Evolutionary conservation across 2,113 vertebrate genomes (phyloP).

Genomic region (Gobius niger): DNA sequence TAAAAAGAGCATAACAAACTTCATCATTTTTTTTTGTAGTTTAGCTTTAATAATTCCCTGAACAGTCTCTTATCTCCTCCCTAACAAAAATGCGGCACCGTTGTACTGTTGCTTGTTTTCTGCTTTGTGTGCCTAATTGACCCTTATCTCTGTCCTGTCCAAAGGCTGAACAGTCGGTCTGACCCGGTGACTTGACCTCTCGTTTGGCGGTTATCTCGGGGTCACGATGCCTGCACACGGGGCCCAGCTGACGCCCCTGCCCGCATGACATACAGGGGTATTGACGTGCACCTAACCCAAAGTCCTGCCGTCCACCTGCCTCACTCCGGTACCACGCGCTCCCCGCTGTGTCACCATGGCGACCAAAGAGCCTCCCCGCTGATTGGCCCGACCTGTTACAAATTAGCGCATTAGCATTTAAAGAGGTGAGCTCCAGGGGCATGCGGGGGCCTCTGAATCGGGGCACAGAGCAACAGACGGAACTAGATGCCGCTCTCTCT

Average conservation of each 20-base stretch:
- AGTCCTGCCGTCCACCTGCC: constrained; percentile 63
- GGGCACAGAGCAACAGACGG: constrained; percentile 4
- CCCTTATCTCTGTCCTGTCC: constrained; percentile 4
- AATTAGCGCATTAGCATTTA: constrained; percentile 81
- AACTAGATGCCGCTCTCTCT: constrained; percentile 33
- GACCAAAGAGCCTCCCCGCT: constrained; percentile 55
- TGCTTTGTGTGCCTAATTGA: constrained; percentile 9
- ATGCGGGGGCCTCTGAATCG: constrained; percentile 39
- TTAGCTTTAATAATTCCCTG: not conserved
- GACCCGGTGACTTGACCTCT: constrained; percentile 31
- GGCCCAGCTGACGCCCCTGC: constrained; percentile 57
- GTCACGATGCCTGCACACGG: constrained; percentile 38
- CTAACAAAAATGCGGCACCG: not conserved
- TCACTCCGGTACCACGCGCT: constrained; percentile 33
- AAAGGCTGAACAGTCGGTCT: not conserved
- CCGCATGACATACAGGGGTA: constrained; percentile 26
- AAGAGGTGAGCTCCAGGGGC: constrained; percentile 68
- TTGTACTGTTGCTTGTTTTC: not conserved
- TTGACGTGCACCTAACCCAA: constrained; percentile 43
- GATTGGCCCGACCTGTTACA: constrained; percentile 73
- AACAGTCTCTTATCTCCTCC: not conserved
- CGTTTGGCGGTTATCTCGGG: constrained; percentile 23
- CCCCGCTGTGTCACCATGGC: constrained; percentile 56
- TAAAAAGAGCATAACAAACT: not conserved
- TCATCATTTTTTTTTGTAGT: not conserved